phyloP scores from a whole-genome alignment of 2,113 vertebrate species.

The Pantherophis guttatus region DNA sequence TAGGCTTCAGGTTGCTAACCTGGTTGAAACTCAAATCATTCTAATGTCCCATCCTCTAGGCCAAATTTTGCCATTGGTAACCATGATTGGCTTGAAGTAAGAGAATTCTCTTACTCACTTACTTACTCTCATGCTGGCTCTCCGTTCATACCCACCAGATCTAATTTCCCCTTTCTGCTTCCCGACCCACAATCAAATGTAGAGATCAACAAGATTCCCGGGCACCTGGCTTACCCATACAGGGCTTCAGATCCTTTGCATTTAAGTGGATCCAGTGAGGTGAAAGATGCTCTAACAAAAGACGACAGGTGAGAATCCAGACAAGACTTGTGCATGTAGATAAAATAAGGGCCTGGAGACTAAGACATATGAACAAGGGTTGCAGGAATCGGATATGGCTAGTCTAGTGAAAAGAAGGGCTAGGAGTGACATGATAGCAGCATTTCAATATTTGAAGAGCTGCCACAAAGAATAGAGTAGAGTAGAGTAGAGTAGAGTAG shows the following conservation, averaged over 20 bases:
- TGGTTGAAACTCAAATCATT: not conserved
- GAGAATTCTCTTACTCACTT: not conserved
- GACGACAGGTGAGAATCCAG: not conserved
- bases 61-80: not conserved
- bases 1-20: not conserved
- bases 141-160: not conserved
- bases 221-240: not conserved
- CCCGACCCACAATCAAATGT: not conserved
- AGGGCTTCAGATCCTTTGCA: not conserved
- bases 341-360: not conserved
- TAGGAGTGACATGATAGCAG: not conserved
- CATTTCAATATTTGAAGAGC: not conserved
- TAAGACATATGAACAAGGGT: not conserved
- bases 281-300: not conserved
- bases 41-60: not conserved
- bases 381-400: not conserved
- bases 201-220: not conserved
- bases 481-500: no score
- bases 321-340: not conserved
- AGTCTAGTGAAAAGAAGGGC: not conserved
- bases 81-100: not conserved
- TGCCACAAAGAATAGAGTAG: not conserved
- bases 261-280: not conserved
- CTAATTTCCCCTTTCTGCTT: not conserved
- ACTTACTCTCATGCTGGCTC: not conserved